Evolutionary conservation across 2,113 vertebrate species (phyloP).

Genomic region (Paramisgurnus dabryanus): DNA sequence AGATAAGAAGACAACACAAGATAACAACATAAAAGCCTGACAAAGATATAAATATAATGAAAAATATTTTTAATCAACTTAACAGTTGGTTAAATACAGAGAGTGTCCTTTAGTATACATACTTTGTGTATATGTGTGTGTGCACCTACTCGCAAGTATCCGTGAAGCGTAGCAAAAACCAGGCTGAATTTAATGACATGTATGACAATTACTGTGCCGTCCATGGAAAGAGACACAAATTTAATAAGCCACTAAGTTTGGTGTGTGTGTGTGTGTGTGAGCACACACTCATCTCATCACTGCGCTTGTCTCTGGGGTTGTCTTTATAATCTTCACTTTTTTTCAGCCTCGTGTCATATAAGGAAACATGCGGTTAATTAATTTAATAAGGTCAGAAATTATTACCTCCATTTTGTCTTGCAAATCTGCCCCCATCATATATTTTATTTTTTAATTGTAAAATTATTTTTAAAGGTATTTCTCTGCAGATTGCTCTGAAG

Average conservation of each 20-base stretch:
- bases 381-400: slow-evolving; percentile 77
- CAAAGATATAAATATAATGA: background rate
- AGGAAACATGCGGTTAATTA: slow-evolving; percentile 75
- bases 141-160: slow-evolving; percentile 12
- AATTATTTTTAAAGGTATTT: slow-evolving; percentile 56
- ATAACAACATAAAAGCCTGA: background rate
- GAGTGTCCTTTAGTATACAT: slow-evolving; percentile 21
- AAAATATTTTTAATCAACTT: background rate
- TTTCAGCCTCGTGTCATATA: slow-evolving; percentile 56
- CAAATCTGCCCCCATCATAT: slow-evolving; percentile 58
- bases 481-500: slow-evolving; percentile 39
- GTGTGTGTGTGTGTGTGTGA: slow-evolving; percentile 57
- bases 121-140: slow-evolving; percentile 16
- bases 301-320: slow-evolving; percentile 59
- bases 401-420: slow-evolving; percentile 66
- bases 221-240: slow-evolving; percentile 70
- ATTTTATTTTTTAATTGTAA: slow-evolving; percentile 55
- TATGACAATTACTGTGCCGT: slow-evolving; percentile 70
- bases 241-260: slow-evolving; percentile 72
- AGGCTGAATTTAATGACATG: slow-evolving; percentile 70
- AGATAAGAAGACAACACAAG: background rate
- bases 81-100: slow-evolving; percentile 20
- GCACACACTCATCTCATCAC: slow-evolving; percentile 64
- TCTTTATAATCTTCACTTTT: slow-evolving; percentile 54
- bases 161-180: slow-evolving; percentile 59